Percentiles rank a stretch among this genome's conserved stretches.
These are phyloP conservation scores for Steatornis caripensis DNA, from an alignment of 2,113 vertebrate genomes.

Conservation along the genomic window DNA sequence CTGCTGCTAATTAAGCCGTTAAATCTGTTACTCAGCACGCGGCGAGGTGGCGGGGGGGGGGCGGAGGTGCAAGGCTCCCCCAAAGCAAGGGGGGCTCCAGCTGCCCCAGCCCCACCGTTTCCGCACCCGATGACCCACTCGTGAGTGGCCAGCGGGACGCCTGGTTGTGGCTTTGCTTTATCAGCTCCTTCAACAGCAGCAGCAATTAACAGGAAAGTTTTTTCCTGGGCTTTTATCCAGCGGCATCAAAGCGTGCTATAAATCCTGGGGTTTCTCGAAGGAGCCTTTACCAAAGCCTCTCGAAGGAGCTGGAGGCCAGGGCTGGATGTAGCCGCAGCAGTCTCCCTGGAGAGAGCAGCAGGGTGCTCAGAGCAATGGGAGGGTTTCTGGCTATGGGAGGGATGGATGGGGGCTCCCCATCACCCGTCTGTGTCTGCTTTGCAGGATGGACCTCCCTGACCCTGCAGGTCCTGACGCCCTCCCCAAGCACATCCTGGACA, in stretches of 20 bases:
- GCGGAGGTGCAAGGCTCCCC: background rate
- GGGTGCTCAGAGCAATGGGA: background rate
- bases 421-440: background rate
- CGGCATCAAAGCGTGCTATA: background rate
- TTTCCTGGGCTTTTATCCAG: background rate
- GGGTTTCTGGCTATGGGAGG: background rate
- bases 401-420: background rate
- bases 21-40: background rate
- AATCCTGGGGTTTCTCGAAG: background rate
- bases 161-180: background rate
- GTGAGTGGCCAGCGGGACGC: background rate
- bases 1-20: background rate
- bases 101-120: background rate
- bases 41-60: background rate
- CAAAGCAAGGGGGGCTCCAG: fast-evolving
- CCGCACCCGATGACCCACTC: background rate
- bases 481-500: conserved; percentile 78
- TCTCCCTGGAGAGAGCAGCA: background rate
- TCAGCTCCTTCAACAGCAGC: background rate
- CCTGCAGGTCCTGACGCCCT: background rate
- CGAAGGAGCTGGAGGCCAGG: background rate
- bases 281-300: background rate
- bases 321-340: fast-evolving
- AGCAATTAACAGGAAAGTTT: background rate
- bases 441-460: conserved; percentile 56